phyloP scores from a whole-genome alignment of 2,113 vertebrate genomes.

The Antigone vipio region DNA sequence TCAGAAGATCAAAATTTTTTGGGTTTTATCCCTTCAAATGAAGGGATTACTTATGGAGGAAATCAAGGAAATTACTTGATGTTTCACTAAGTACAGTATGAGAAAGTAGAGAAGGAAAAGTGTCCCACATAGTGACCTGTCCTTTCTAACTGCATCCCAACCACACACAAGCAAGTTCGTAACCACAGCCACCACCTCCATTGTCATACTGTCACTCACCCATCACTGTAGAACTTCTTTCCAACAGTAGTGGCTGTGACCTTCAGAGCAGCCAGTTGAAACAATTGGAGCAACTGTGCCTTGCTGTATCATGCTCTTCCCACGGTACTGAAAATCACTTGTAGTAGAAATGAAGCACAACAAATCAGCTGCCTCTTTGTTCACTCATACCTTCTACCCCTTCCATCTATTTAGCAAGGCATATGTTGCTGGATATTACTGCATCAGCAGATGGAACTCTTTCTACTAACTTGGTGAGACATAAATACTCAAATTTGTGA shows the following conservation, averaged over 20 bases:
- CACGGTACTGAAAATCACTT: not conserved
- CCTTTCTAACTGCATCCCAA: not conserved
- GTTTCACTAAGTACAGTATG: not conserved
- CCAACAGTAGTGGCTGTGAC: not conserved
- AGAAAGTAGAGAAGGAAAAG: not conserved
- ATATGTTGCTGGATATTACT: not conserved
- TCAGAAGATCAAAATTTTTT: not conserved
- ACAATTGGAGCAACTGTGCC: not conserved
- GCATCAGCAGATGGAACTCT: not conserved
- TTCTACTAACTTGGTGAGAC: not conserved
- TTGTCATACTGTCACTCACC: not conserved
- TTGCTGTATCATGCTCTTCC: not conserved
- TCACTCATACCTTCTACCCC: not conserved
- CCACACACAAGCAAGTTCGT: not conserved
- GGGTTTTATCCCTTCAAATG: not conserved
- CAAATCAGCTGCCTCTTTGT: not conserved
- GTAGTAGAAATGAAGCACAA: not conserved
- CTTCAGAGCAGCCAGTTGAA: not conserved
- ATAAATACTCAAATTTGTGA: not conserved
- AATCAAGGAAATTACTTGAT: not conserved
- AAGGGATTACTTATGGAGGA: not conserved
- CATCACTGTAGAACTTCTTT: not conserved
- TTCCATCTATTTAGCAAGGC: not conserved
- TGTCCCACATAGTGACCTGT: too few species aligned
- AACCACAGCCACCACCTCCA: not conserved